Conservation (phyloP, 2,888 invertebrate species). For the Microdon myrmicae region DNA sequence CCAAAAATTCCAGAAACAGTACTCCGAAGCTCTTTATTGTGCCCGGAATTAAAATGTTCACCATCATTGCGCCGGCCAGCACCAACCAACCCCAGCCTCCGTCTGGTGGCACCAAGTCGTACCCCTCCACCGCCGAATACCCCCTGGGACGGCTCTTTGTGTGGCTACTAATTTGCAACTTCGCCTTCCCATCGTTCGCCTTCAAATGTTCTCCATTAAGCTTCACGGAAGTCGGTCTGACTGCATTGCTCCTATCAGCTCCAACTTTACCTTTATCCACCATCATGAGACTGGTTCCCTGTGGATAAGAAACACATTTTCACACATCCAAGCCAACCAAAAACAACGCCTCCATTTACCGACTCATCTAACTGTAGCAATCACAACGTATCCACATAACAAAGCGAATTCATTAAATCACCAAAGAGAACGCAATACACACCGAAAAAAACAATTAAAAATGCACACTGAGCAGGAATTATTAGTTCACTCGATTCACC, state of each 20-base stretch:
- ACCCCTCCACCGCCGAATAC: slow-evolving; percentile 67
- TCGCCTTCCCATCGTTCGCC: slow-evolving; percentile 6
- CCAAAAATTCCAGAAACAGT: slow-evolving; percentile 82
- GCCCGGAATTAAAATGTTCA: slow-evolving; percentile 86
- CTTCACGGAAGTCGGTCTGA: slow-evolving; percentile 16
- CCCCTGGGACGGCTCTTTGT: slow-evolving; percentile 3
- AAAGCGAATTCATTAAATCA: no score
- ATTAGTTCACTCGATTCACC: no score
- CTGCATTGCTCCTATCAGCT: slow-evolving; percentile 27
- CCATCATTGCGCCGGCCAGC: slow-evolving; percentile 77
- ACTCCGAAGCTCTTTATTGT: slow-evolving; percentile 91
- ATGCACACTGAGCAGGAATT: no score
- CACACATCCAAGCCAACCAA: no score
- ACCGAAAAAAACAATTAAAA: no score
- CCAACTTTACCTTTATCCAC: slow-evolving; percentile 45
- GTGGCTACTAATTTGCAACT: background rate
- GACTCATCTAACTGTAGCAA: no score
- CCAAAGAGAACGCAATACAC: no score
- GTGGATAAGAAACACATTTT: no score
- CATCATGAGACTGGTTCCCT: slow-evolving; percentile 28
- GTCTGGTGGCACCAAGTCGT: slow-evolving; percentile 82
- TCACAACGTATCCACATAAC: no score
- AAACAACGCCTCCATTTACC: no score
- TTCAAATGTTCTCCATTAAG: slow-evolving; percentile 29
- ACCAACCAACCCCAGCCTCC: slow-evolving; percentile 89